phyloP scores from a whole-genome alignment of 2,797 vertebrate genomes.

The Typhlichthys eigenmanni region DNA sequence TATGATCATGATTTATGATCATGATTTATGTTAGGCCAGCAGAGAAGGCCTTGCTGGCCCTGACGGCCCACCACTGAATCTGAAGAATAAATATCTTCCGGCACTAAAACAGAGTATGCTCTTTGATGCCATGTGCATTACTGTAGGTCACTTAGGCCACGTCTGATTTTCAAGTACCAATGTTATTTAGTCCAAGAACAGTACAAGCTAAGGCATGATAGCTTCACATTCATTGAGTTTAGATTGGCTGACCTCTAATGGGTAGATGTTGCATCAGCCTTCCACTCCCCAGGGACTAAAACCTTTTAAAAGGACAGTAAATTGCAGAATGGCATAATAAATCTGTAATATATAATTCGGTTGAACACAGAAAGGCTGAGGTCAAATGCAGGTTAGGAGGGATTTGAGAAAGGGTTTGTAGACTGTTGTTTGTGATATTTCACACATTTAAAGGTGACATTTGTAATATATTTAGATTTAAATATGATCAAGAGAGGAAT shows the following conservation, averaged over 20 bases:
- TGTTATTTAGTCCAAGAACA: conserved; percentile 19
- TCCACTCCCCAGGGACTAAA: no score
- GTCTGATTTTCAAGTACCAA: conserved; percentile 21
- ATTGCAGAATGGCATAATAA: background rate
- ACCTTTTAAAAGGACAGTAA: no score
- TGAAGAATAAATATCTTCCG: background rate
- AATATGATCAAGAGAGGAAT: no score
- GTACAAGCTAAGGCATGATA: conserved; percentile 2
- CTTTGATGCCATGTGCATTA: conserved; percentile 14
- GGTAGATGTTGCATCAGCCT: background rate
- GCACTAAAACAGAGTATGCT: conserved; percentile 11
- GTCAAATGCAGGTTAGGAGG: background rate
- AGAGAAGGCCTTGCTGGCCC: no score
- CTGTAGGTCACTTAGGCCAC: conserved; percentile 11
- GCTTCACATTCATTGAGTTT: conserved; percentile 2
- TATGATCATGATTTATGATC: no score
- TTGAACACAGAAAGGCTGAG: conserved; percentile 4
- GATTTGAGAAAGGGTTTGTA: background rate
- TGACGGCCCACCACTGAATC: no score
- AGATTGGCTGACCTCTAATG: background rate
- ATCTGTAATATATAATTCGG: no score
- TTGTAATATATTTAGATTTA: no score
- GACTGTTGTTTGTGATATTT: background rate
- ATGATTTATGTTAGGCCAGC: no score
- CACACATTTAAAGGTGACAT: no score